Percentiles rank a stretch among this genome's conserved stretches.
Evolutionary conservation across 2,888 invertebrate genomes (phyloP).

Genomic region (Aromia moschata): DNA sequence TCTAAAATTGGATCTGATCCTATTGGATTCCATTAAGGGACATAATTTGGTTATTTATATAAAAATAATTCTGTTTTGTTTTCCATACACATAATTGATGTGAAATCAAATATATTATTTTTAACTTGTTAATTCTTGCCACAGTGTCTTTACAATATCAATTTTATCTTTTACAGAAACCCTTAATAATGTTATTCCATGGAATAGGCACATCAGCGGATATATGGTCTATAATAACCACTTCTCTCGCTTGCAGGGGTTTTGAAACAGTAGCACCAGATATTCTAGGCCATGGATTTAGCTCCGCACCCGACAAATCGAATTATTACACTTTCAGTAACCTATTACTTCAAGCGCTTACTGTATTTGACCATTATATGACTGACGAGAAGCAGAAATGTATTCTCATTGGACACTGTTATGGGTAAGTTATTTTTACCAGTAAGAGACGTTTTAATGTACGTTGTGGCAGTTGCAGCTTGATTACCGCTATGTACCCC

Average conservation of each 20-base stretch:
- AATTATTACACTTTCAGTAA: slow-evolving; percentile 70
- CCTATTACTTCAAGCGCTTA: slow-evolving; percentile 68
- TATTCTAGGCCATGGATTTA: slow-evolving; percentile 74
- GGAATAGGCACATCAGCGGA: slow-evolving; percentile 74
- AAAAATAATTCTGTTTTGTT: too few species aligned
- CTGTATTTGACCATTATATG: slow-evolving; percentile 71
- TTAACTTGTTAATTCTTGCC: too few species aligned
- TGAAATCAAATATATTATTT: too few species aligned
- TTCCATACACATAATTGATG: too few species aligned
- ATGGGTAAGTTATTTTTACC: slow-evolving; percentile 75
- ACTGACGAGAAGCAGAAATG: slow-evolving; percentile 64
- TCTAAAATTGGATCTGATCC: too few species aligned
- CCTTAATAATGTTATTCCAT: slow-evolving; percentile 71
- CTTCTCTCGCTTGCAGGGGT: slow-evolving; percentile 67
- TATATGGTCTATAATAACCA: slow-evolving; percentile 69
- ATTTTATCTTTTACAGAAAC: slow-evolving; percentile 56
- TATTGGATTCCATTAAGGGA: too few species aligned
- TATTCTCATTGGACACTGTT: slow-evolving; percentile 74
- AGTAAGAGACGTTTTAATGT: too few species aligned
- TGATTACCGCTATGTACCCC: slow-evolving; percentile 70
- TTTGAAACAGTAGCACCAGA: slow-evolving; percentile 74
- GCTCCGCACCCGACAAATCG: slow-evolving; percentile 67
- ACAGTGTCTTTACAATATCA: slow-evolving; percentile 1
- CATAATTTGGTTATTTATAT: too few species aligned
- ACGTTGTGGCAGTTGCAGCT: slow-evolving; percentile 67